Evolutionary conservation across 1,140 invertebrate species (phyloP).

Genomic region (Patella vulgata): DNA sequence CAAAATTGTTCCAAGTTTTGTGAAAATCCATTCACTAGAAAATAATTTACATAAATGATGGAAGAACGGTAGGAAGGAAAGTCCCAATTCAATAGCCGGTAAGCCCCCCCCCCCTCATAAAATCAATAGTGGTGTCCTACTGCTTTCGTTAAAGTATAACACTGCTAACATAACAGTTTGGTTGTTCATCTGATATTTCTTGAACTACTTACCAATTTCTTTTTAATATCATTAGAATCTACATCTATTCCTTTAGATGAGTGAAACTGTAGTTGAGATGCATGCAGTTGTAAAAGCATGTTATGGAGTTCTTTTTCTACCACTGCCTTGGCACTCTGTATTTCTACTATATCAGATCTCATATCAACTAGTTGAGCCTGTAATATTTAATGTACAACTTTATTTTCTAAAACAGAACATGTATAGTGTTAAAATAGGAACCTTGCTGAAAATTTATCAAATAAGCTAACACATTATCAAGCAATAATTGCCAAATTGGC

Average conservation of each 20-base stretch:
- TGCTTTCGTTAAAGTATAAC: too few species aligned
- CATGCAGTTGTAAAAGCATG: conserved; percentile 74
- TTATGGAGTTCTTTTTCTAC: conserved; percentile 75
- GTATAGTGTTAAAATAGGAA: neutral
- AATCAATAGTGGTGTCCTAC: too few species aligned
- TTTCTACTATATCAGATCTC: conserved; percentile 76
- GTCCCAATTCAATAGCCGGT: too few species aligned
- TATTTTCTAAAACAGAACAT: neutral
- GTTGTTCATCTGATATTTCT: too few species aligned
- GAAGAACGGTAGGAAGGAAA: too few species aligned
- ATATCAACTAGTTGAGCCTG: conserved; percentile 81
- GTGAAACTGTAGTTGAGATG: conserved; percentile 71
- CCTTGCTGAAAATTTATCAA: neutral
- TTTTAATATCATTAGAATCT: conserved; percentile 71
- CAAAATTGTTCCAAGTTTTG: too few species aligned
- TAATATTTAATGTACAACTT: conserved; percentile 48
- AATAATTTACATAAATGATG: too few species aligned
- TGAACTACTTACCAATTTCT: conserved; percentile 71
- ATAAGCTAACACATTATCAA: conserved; percentile 2
- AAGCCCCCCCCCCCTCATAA: too few species aligned
- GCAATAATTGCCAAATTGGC: neutral
- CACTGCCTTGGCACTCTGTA: conserved; percentile 71
- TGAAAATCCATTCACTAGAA: too few species aligned
- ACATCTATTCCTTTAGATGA: conserved; percentile 57
- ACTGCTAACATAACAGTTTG: too few species aligned